phyloP scores from a whole-genome alignment of 2,888 invertebrate genomes.

The Dynastes maya region DNA sequence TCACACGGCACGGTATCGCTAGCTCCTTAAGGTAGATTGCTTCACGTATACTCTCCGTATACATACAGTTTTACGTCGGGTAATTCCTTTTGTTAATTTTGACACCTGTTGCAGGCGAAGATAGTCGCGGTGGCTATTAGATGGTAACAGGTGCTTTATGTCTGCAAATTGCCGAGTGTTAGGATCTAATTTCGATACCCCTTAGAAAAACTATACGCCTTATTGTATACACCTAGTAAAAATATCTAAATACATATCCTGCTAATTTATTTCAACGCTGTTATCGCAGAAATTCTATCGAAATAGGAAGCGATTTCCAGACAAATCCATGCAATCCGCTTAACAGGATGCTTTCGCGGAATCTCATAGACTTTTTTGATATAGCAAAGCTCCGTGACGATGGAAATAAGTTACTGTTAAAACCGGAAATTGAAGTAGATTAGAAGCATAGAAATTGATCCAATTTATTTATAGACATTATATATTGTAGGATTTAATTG shows the following conservation, averaged over 20 bases:
- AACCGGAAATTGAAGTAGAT: slow-evolving; percentile 20
- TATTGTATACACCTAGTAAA: too few species aligned
- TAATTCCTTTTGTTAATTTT: slow-evolving; percentile 52
- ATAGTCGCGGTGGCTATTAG: neutral
- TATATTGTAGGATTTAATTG: neutral
- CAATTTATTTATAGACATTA: neutral
- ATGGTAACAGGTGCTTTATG: slow-evolving; percentile 23
- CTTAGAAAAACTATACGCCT: neutral
- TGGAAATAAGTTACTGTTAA: slow-evolving; percentile 17
- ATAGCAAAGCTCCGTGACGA: neutral
- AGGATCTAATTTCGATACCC: neutral
- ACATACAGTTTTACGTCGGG: slow-evolving; percentile 16
- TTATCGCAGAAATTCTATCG: slow-evolving; percentile 12
- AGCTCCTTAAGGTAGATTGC: neutral
- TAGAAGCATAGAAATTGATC: neutral
- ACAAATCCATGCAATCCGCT: neutral
- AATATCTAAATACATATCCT: neutral
- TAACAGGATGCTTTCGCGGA: slow-evolving; percentile 8
- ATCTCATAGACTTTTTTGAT: neutral
- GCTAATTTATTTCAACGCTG: neutral
- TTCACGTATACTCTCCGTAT: neutral
- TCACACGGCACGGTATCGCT: neutral
- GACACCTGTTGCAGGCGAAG: slow-evolving; percentile 50
- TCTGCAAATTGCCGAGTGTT: slow-evolving; percentile 6
- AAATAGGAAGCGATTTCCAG: slow-evolving; percentile 16